Evolutionary conservation across 1,140 invertebrate genomes (phyloP).

Genomic region (Trichonephila inaurata): DNA sequence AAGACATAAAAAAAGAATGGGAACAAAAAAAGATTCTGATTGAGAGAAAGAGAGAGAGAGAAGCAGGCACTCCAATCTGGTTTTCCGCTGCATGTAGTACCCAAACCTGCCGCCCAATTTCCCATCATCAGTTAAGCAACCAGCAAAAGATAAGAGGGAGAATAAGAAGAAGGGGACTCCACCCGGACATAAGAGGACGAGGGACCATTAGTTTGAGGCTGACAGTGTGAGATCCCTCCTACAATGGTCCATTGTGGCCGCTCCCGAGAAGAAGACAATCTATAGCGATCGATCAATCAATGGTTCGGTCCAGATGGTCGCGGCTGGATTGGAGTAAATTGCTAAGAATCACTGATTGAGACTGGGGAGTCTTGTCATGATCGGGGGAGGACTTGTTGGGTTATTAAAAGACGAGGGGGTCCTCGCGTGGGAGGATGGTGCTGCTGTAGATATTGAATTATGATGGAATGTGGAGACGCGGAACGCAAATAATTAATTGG

Average conservation of each 20-base stretch:
- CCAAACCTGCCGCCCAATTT: constrained; percentile 24
- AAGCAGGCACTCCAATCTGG: neutral
- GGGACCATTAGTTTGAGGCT: constrained; percentile 46
- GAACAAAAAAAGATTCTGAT: too few species aligned
- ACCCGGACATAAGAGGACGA: neutral
- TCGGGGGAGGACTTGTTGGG: neutral
- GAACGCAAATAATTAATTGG: too few species aligned
- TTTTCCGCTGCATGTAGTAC: neutral
- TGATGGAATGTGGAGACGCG: too few species aligned
- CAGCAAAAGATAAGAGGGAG: constrained; percentile 7
- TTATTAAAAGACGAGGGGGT: neutral
- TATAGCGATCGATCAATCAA: constrained; percentile 59
- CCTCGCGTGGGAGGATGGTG: neutral
- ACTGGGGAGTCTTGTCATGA: neutral
- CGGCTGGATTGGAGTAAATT: constrained; percentile 57
- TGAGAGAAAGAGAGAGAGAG: too few species aligned
- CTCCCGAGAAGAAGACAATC: constrained; percentile 52
- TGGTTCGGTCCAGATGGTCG: constrained; percentile 53
- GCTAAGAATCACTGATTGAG: constrained; percentile 56
- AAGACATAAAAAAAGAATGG: too few species aligned
- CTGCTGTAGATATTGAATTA: too few species aligned
- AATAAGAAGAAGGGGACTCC: constrained; percentile 42
- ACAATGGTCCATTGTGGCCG: constrained; percentile 53
- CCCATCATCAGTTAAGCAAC: constrained; percentile 55
- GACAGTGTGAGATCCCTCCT: constrained; percentile 43